Conservation (phyloP, 2,888 invertebrate genomes). For the Zootermopsis nevadensis region DNA sequence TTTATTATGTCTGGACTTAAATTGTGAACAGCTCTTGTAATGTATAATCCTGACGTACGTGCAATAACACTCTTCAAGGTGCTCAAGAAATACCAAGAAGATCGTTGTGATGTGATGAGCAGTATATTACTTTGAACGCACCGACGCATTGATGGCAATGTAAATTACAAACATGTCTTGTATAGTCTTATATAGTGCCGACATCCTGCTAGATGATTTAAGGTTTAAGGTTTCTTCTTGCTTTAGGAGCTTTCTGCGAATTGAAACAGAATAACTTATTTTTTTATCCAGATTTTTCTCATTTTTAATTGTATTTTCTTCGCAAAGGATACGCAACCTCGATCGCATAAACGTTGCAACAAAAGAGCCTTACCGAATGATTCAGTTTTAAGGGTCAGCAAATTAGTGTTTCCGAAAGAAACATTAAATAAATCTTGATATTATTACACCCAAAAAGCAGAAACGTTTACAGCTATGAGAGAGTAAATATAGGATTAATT, state of each 20-base stretch:
- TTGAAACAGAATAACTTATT: neutral
- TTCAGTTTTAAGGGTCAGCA: no score
- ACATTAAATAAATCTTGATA: no score
- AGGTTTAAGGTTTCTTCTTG: neutral
- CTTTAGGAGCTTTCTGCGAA: neutral
- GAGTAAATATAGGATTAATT: no score
- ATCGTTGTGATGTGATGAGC: neutral
- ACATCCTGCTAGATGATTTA: neutral
- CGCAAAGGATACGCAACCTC: neutral
- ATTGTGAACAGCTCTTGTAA: conserved; percentile 1
- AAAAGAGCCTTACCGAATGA: no score
- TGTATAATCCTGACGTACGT: neutral
- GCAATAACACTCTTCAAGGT: neutral
- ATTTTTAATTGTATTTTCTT: neutral
- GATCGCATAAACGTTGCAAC: no score
- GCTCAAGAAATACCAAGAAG: neutral
- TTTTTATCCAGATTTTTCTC: neutral
- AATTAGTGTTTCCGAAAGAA: no score
- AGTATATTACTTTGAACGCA: neutral
- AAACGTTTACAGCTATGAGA: no score
- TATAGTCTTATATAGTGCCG: neutral
- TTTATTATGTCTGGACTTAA: neutral
- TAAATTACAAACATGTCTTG: neutral
- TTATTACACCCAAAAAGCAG: no score
- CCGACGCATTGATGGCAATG: neutral